Evolutionary conservation across 2,888 invertebrate genomes (phyloP), one percentile per base, ranked within the genome.

Genomic region (Lepidocyrtinus sp.): DNA sequence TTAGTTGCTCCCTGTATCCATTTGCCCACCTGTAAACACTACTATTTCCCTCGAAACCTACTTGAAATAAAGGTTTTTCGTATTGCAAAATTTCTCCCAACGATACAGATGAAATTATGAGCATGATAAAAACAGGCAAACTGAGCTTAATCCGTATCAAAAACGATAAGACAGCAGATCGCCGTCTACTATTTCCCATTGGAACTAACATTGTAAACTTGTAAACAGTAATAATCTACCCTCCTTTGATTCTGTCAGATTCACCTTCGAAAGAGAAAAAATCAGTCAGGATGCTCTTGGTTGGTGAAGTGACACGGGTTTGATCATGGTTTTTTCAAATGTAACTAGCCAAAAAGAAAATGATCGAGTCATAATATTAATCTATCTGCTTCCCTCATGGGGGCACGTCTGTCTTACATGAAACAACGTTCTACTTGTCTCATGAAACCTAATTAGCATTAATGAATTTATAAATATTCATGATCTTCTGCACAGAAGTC

Each of bases 311-410:
- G 73, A 27, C 73, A 73, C 62, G 73, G 73, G 73, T 79, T 79
- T 79, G 78, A 79, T 45, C 78, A 79, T 79, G 78, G 78, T 79
- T 79, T 78, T 75, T 79, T 79, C 70, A 75, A 64, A 72, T 50
- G 50, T 50, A 27, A 69, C 3, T 55, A 46, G n/a, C 67, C 24
- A 61, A 68, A 75, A 27, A n/a, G 17, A 67, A n/a, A 68, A 45
- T 55, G 26, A 69, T 22, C 76, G 45, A 78, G 46, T 62, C 62
- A 62, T 15, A 78, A 50, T 2, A 2, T 12, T 2, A 50, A n/a
- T 12, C 5, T 12, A n/a, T 7, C 17, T 50, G 36, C 12, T 5
- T 36, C 12, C 36, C 5, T 36, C 12, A 17, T 1, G 17, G 50
- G 17, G 15, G n/a, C 12, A 50, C 50, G n/a, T 50, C 17, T 12